Base-by-base conservation (phyloP, 1,140 invertebrate species). In the Goniozus legneri region DNA sequence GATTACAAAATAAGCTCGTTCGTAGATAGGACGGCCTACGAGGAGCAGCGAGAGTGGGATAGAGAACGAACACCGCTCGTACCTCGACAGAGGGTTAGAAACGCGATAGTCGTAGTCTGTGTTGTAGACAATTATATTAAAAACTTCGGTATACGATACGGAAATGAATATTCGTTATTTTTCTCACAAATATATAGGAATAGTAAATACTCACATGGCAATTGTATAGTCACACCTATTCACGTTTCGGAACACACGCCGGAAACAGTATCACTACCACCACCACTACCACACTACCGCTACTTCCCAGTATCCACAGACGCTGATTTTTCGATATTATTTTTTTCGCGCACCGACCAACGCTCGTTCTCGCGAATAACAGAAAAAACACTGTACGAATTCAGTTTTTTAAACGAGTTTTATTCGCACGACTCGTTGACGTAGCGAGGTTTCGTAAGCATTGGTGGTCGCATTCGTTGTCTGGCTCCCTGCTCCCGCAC, bases 161-260 rank as follows among this genome's bases (percentile, higher is more conserved):
- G n/a, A n/a, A n/a, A n/a, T n/a, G n/a, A n/a, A n/a, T n/a, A n/a
- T n/a, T n/a, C n/a, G n/a, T n/a, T n/a, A n/a, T n/a, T n/a, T n/a
- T n/a, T n/a, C n/a, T n/a, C n/a, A n/a, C n/a, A n/a, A n/a, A n/a
- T n/a, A n/a, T n/a, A n/a, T n/a, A n/a, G n/a, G n/a, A n/a, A n/a
- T n/a, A n/a, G n/a, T 55, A 56, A 49, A 62, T 69, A 73, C 73
- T 65, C 62, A 67, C 71, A 73, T 69, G 64, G 69, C 71, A 71
- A 69, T 61, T 73, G 73, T 71, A 71, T 69, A 74, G 71, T 73
- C 67, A 71, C 67, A 66, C 67, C 67, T 71, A 62, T 60, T 45
- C 63, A 67, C 62, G 62, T 69, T 73, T 69, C 56, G 52, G 60
- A 58, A 51, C 47, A 54, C 53, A 30, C 18, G 45, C 24, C 37